phyloP scores from a whole-genome alignment of 2,888 invertebrate genomes.

The Anarsia innoxiella region DNA sequence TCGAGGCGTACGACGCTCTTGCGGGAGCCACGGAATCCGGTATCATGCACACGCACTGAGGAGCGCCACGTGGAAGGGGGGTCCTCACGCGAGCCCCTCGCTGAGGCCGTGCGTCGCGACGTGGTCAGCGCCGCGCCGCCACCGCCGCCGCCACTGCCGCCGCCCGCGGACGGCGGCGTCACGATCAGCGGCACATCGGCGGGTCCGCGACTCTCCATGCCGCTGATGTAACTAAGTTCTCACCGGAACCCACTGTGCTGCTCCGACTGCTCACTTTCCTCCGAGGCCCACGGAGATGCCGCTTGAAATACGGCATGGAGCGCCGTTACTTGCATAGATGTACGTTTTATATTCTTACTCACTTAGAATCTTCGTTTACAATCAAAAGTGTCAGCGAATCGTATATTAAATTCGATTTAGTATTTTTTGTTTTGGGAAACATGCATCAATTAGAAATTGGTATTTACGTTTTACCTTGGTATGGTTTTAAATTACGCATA shows the following conservation, averaged over 20 bases:
- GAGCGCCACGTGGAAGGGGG: conserved; percentile 76
- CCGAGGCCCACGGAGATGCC: conserved; percentile 61
- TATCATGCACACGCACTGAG: conserved; percentile 78
- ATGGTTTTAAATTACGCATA: no score
- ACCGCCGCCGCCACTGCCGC: conserved; percentile 35
- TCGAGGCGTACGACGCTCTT: conserved; percentile 78
- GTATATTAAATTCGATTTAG: no score
- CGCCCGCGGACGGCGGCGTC: conserved; percentile 55
- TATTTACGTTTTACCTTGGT: conserved; percentile 52
- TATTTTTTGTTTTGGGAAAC: no score
- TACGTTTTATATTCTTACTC: conserved; percentile 37
- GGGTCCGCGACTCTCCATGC: conserved; percentile 75
- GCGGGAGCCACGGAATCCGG: conserved; percentile 77
- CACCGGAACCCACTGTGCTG: conserved; percentile 70
- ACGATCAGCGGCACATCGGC: conserved; percentile 66
- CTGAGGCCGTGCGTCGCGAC: conserved; percentile 56
- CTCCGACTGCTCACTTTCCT: conserved; percentile 68
- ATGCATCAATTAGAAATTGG: conserved; percentile 8
- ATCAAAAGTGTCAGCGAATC: no score
- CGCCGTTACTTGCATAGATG: conserved; percentile 72
- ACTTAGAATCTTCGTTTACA: not conserved
- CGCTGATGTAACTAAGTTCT: conserved; percentile 73
- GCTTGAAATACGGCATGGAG: conserved; percentile 59
- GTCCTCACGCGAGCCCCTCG: conserved; percentile 61
- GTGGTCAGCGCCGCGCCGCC: conserved; percentile 55